Evolutionary conservation across 2,113 vertebrate species (phyloP).

Genomic region (Forbesichthys agassizii): DNA sequence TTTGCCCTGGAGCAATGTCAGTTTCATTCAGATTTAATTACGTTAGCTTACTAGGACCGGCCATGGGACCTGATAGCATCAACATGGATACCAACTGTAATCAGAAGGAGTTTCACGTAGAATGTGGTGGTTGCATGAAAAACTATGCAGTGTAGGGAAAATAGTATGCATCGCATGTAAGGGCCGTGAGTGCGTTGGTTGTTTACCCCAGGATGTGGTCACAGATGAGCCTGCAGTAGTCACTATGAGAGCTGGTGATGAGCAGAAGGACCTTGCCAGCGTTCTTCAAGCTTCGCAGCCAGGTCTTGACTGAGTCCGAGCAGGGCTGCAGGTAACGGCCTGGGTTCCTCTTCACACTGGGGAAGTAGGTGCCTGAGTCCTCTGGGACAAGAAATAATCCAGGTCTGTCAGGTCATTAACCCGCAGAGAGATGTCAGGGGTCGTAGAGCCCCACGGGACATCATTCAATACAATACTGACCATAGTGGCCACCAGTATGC

Average conservation of each 20-base stretch:
- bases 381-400: constrained; percentile 72
- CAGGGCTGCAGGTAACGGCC: constrained; percentile 87
- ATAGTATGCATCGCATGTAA: background rate
- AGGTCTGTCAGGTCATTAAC: background rate
- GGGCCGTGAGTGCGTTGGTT: background rate
- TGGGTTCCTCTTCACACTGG: constrained; percentile 88
- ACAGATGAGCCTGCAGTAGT: constrained; percentile 93
- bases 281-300: constrained; percentile 86
- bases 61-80: too few species aligned
- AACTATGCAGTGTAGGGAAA: background rate
- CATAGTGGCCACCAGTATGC: too few species aligned
- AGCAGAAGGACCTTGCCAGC: constrained; percentile 87
- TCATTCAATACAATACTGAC: background rate
- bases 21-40: too few species aligned
- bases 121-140: background rate
- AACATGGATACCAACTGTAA: too few species aligned
- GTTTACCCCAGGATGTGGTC: constrained; percentile 89
- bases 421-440: background rate
- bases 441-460: background rate
- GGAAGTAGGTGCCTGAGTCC: constrained; percentile 89
- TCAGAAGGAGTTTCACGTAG: background rate
- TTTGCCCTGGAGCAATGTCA: too few species aligned
- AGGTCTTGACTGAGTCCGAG: constrained; percentile 87
- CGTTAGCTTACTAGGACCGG: too few species aligned
- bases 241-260: constrained; percentile 95